phyloP scores from a whole-genome alignment of 2,797 vertebrate species.

The Macroramphosus scolopax region DNA sequence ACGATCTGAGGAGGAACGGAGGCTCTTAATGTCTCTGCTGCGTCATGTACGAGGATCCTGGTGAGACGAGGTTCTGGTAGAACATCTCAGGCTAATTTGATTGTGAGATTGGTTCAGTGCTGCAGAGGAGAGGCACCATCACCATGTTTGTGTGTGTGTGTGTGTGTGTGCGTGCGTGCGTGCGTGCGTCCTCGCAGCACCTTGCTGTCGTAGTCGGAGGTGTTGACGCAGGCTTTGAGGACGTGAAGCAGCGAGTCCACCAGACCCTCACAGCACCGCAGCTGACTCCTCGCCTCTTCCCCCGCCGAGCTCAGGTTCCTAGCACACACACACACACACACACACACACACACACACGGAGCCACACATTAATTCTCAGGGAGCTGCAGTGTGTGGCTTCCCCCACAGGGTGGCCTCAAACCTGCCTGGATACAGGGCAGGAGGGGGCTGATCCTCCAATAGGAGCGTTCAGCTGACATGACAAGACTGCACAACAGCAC shows the following conservation, averaged over 20 bases:
- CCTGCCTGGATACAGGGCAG: conserved; percentile 68
- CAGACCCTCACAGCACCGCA: conserved; percentile 93
- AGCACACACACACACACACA: conserved; percentile 38
- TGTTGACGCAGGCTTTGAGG: conserved; percentile 94
- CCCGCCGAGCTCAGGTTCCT: conserved; percentile 97
- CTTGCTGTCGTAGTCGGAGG: conserved; percentile 98
- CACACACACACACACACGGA: conserved; percentile 19
- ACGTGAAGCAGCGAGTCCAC: conserved; percentile 93
- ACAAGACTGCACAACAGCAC: conserved; percentile 45
- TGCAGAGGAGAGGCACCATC: too few relatives aligned
- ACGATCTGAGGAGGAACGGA: conserved; percentile 82
- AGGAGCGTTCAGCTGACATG: conserved; percentile 40
- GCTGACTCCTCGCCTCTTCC: conserved; percentile 93
- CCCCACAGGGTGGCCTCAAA: conserved; percentile 64
- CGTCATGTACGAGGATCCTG: too few relatives aligned
- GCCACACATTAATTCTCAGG: conserved; percentile 17
- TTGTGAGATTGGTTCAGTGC: too few relatives aligned
- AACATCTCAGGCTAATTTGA: too few relatives aligned
- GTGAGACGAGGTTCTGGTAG: too few relatives aligned
- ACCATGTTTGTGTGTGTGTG: conserved; percentile 5
- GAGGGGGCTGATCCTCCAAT: conserved; percentile 56
- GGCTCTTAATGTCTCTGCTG: too few relatives aligned
- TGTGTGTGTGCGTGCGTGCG: conserved; percentile 9
- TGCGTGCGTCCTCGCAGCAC: conserved; percentile 65
- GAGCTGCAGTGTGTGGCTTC: conserved; percentile 53